Evolutionary conservation across 2,113 vertebrate species (phyloP).

Genomic region (Colinus virginianus): DNA sequence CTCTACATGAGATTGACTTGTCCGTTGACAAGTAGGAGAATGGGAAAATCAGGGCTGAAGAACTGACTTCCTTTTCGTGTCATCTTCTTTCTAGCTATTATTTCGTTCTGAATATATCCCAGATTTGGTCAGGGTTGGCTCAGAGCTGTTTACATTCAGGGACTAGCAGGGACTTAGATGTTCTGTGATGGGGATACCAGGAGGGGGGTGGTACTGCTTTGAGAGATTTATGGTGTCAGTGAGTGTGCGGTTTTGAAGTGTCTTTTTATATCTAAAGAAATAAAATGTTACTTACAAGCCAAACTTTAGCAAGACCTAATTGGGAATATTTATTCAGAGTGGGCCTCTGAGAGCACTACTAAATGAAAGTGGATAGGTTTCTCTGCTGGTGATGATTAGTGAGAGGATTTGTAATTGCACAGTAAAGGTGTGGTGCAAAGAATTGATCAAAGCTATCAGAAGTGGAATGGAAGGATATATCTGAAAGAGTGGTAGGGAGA

Average conservation of each 20-base stretch:
- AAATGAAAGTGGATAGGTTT: not conserved
- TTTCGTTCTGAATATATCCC: not conserved
- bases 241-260: not conserved
- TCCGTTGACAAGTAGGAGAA: not conserved
- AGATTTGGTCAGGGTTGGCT: not conserved
- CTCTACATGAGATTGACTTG: not conserved
- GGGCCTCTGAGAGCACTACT: not conserved
- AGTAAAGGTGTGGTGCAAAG: not conserved
- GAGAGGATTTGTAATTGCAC: not conserved
- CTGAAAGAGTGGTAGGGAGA: not conserved
- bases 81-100: not conserved
- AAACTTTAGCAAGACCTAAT: not conserved
- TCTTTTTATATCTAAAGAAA: not conserved
- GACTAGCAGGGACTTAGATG: not conserved
- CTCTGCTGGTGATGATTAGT: not conserved
- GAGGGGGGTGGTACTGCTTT: not conserved
- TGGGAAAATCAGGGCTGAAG: not conserved
- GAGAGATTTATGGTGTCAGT: not conserved
- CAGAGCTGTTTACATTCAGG: not conserved
- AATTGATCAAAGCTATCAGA: not conserved
- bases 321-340: not conserved
- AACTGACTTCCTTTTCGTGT: not conserved
- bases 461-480: not conserved
- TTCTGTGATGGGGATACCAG: not conserved
- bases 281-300: not conserved